Percentiles rank a stretch among this genome's conserved stretches.
Evolutionary conservation across 2,113 vertebrate species (phyloP).

Genomic region (Emydura subglobosa): DNA sequence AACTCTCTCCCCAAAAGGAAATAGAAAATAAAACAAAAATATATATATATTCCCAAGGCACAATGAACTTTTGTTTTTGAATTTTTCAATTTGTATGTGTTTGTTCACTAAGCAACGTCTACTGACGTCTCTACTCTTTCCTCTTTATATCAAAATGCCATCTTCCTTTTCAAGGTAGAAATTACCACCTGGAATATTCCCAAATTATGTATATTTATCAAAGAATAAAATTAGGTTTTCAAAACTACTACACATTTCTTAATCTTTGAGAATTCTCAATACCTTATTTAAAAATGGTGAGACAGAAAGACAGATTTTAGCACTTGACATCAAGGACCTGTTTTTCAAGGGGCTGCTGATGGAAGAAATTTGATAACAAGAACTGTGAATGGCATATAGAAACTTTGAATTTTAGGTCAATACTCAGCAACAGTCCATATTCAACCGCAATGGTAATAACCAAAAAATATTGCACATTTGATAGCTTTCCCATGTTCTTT

Average conservation of each 20-base stretch:
- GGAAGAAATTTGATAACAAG: neutral
- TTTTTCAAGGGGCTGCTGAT: neutral
- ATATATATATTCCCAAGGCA: constrained; percentile 11
- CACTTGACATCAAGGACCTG: neutral
- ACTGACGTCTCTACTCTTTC: neutral
- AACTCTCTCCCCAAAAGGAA: neutral
- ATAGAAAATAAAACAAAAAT: neutral
- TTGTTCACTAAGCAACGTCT: neutral
- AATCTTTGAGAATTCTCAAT: constrained; percentile 1
- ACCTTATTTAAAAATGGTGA: neutral
- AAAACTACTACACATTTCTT: neutral
- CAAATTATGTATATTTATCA: neutral
- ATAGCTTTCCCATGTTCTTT: neutral
- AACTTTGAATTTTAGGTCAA: neutral
- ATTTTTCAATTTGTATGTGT: constrained; percentile 22
- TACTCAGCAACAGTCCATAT: neutral
- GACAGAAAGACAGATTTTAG: neutral
- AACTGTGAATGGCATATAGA: neutral
- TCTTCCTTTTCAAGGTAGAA: neutral
- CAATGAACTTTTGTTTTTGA: neutral
- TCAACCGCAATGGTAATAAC: neutral
- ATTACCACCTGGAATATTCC: neutral
- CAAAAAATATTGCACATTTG: neutral
- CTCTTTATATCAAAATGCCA: neutral
- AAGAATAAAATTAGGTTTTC: neutral